Evolutionary conservation across 2,888 invertebrate species (phyloP).

Genomic region (Thyatira batis): DNA sequence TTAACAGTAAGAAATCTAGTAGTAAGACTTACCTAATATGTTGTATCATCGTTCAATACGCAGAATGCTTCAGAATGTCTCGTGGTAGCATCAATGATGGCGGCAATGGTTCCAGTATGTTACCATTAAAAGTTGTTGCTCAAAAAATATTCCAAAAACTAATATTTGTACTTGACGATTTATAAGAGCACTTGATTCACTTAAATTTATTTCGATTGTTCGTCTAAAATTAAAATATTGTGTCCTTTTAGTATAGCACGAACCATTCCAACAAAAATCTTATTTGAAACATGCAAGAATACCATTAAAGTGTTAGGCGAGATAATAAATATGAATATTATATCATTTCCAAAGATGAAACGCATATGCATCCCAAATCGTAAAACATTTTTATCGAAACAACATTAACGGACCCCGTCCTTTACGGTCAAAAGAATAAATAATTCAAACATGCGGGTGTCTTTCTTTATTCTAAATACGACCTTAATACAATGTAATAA

Average conservation of each 20-base stretch:
- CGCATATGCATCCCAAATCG: constrained; percentile 24
- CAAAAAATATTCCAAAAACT: constrained; percentile 35
- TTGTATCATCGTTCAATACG: constrained; percentile 71
- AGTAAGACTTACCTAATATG: constrained; percentile 62
- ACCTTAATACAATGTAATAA: constrained; percentile 20
- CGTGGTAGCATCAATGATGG: constrained; percentile 35
- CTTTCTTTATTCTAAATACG: constrained; percentile 16
- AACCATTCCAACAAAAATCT: constrained; percentile 16
- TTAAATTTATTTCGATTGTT: constrained; percentile 48
- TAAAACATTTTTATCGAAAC: constrained; percentile 37
- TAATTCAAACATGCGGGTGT: constrained; percentile 41
- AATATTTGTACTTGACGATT: constrained; percentile 48
- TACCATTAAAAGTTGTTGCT: constrained; percentile 30
- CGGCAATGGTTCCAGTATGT: constrained; percentile 31
- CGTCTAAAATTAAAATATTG: constrained; percentile 44
- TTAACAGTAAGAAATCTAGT: background rate
- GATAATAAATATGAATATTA: constrained; percentile 18
- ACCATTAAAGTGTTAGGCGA: constrained; percentile 31
- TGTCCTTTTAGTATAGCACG: constrained; percentile 55
- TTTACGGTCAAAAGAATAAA: constrained; percentile 30
- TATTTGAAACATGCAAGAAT: constrained; percentile 38
- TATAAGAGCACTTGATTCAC: constrained; percentile 63
- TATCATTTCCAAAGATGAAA: constrained; percentile 22
- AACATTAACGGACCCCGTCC: constrained; percentile 40
- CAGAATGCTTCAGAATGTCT: constrained; percentile 45